Conservation (phyloP, 2,797 vertebrate genomes). For the Protonibea diacanthus region DNA sequence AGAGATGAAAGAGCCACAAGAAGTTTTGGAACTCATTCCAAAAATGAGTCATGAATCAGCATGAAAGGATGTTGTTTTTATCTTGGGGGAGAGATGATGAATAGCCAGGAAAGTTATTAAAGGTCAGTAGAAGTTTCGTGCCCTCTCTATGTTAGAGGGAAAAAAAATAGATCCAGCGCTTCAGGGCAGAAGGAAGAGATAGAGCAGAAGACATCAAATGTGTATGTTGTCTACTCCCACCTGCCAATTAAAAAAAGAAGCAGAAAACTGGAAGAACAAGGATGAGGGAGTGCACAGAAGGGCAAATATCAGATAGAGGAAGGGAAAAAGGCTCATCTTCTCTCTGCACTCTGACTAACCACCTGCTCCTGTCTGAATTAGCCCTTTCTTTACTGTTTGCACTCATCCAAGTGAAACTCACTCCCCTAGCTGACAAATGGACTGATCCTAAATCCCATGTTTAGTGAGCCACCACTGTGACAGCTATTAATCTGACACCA, state of each 20-base stretch:
- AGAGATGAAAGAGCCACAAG: constrained; percentile 40
- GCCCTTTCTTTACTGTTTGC: constrained; percentile 81
- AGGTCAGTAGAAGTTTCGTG: constrained; percentile 68
- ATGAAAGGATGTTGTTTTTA: constrained; percentile 60
- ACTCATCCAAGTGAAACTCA: constrained; percentile 76
- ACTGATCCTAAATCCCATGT: constrained; percentile 67
- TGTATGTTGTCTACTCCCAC: constrained; percentile 61
- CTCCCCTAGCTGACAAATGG: constrained; percentile 73
- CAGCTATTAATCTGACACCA: constrained; percentile 66
- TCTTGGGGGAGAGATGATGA: constrained; percentile 61
- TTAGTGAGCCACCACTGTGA: constrained; percentile 59
- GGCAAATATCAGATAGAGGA: constrained; percentile 69
- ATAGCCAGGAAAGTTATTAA: constrained; percentile 63
- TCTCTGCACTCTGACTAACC: constrained; percentile 71
- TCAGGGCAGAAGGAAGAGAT: constrained; percentile 56
- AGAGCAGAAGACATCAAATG: constrained; percentile 63
- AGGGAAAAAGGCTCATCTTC: constrained; percentile 54
- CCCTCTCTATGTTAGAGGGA: constrained; percentile 36
- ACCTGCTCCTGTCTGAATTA: constrained; percentile 82
- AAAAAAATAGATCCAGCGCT: constrained; percentile 43
- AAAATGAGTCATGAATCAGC: constrained; percentile 53
- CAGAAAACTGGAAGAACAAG: constrained; percentile 50
- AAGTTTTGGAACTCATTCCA: constrained; percentile 24
- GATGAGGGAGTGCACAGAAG: constrained; percentile 60
- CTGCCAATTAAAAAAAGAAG: constrained; percentile 74